Conservation (phyloP, 2,113 vertebrate genomes). For the Crotalus helleri region DNA sequence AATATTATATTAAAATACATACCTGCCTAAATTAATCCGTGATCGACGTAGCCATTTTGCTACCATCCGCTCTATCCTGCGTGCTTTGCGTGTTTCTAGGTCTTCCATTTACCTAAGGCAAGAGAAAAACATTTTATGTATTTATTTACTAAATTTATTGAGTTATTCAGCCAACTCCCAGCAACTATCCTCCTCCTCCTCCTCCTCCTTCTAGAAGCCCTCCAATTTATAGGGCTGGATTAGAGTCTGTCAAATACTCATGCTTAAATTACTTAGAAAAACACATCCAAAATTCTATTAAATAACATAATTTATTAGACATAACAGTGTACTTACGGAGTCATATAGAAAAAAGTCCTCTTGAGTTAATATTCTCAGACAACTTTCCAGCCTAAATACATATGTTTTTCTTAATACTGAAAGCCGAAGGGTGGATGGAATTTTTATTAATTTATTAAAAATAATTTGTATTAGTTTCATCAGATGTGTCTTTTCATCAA, state of each 20-base stretch:
- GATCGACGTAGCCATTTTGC: slow-evolving; percentile 92
- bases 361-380: neutral
- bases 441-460: neutral
- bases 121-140: slow-evolving; percentile 3
- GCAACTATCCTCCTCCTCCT: neutral
- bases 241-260: neutral
- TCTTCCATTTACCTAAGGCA: slow-evolving; percentile 94
- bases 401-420: neutral
- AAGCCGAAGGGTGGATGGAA: neutral
- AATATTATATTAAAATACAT: slow-evolving; percentile 2
- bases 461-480: neutral
- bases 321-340: neutral
- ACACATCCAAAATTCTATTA: neutral
- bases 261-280: neutral
- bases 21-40: slow-evolving; percentile 86
- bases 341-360: neutral
- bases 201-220: neutral
- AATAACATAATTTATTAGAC: neutral
- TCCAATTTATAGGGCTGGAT: neutral
- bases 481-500: neutral
- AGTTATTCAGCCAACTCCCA: neutral
- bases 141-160: neutral
- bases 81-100: slow-evolving; percentile 83
- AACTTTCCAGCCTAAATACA: neutral
- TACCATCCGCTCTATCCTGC: slow-evolving; percentile 93